Conservation (phyloP, 2,113 vertebrate genomes). For the Alethe castanea region DNA sequence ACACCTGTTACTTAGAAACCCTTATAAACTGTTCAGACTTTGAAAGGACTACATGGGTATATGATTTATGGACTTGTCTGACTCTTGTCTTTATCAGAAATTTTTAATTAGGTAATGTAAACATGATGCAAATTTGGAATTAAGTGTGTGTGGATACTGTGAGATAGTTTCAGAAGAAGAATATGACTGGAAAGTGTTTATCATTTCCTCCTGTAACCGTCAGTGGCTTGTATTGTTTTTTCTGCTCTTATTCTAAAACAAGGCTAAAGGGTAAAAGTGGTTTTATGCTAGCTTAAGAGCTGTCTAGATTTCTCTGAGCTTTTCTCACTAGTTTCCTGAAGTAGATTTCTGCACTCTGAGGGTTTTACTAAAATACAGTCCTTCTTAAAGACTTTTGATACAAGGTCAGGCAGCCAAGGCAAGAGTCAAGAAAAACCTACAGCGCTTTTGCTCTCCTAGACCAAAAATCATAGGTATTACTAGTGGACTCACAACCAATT, state of each 20-base stretch:
- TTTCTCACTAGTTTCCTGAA: not conserved
- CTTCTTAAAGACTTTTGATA: not conserved
- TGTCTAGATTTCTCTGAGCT: not conserved
- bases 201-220: not conserved
- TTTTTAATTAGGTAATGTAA: not conserved
- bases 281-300: not conserved
- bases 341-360: not conserved
- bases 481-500: not conserved
- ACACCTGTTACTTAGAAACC: conserved; percentile 5
- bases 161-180: not conserved
- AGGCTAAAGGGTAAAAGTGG: not conserved
- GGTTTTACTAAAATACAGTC: not conserved
- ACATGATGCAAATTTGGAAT: not conserved
- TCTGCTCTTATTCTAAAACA: not conserved
- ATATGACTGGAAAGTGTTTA: not conserved
- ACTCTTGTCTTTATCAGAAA: not conserved
- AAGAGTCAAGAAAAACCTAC: not conserved
- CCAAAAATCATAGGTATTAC: fast-evolving
- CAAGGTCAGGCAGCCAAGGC: not conserved
- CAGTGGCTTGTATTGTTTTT: not conserved
- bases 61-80: not conserved
- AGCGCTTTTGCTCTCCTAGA: not conserved
- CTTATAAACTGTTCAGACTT: not conserved
- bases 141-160: not conserved
- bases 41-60: not conserved